These are phyloP conservation scores for Drosophila auraria DNA, from an alignment of 1,140 invertebrate species.

Conservation along the genomic window DNA sequence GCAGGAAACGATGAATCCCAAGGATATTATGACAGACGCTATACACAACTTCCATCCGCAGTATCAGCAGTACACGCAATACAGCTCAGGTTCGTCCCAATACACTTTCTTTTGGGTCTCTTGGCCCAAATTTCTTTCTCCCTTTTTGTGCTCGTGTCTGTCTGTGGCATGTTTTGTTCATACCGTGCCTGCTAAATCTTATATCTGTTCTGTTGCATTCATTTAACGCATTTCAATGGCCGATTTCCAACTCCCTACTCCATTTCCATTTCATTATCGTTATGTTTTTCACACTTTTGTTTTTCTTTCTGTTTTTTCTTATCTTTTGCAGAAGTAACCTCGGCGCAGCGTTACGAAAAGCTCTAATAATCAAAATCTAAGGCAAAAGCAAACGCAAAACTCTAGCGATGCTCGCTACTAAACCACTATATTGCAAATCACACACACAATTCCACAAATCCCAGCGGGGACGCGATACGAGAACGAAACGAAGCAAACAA, in stretches of 20 bases:
- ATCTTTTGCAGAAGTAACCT: constrained; percentile 94
- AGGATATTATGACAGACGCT: constrained; percentile 99
- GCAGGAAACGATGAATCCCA: constrained; percentile 99
- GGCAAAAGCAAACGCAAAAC: constrained; percentile 41
- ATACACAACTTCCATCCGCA: constrained; percentile 99
- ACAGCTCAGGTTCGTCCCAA: constrained; percentile 91
- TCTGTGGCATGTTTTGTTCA: constrained; percentile 40
- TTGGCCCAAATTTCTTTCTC: constrained; percentile 22
- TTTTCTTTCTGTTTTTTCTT: constrained; percentile 77
- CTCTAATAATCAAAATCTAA: constrained; percentile 87
- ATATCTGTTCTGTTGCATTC: constrained; percentile 56
- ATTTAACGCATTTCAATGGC: constrained; percentile 53
- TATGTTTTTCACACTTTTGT: constrained; percentile 72
- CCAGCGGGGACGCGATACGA: constrained; percentile 31
- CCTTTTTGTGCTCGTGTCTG: constrained; percentile 36
- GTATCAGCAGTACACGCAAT: constrained; percentile 99
- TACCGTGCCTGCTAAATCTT: constrained; percentile 44
- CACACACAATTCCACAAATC: constrained; percentile 32
- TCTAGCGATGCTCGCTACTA: constrained; percentile 64
- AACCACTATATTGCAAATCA: constrained; percentile 42
- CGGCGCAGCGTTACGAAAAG: constrained; percentile 95
- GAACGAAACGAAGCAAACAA: constrained; percentile 66
- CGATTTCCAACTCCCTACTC: neutral
- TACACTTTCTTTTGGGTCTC: constrained; percentile 1
- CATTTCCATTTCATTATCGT: constrained; percentile 58